Conservation (phyloP, 2,888 invertebrate genomes). For the Drosophila trichaetosa region DNA sequence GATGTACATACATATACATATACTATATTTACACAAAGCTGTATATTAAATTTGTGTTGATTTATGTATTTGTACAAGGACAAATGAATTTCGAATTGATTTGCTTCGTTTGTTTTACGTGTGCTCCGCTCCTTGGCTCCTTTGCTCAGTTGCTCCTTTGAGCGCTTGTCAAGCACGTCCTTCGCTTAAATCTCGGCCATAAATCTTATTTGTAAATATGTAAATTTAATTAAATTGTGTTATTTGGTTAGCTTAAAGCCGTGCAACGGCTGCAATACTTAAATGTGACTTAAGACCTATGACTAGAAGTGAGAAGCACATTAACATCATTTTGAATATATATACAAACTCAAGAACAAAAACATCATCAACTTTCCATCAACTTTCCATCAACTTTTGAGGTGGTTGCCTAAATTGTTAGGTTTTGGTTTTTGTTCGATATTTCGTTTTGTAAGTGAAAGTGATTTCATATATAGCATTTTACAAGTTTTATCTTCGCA, state of each 20-base stretch:
- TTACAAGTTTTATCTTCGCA: background rate
- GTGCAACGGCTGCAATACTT: constrained; percentile 67
- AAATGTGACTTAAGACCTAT: constrained; percentile 37
- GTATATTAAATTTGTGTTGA: constrained; percentile 46
- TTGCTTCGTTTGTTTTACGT: constrained; percentile 4
- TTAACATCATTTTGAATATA: constrained; percentile 15
- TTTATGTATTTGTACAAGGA: constrained; percentile 20
- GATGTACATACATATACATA: constrained; percentile 51
- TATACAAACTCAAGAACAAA: constrained; percentile 41
- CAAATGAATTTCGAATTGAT: constrained; percentile 28
- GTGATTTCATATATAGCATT: background rate
- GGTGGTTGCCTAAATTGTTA: background rate
- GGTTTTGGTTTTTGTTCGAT: background rate
- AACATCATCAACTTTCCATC: constrained; percentile 29
- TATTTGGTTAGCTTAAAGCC: constrained; percentile 66
- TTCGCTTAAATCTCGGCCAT: constrained; percentile 23
- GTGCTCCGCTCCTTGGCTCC: too few species aligned
- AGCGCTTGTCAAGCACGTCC: constrained; percentile 28
- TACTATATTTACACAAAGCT: constrained; percentile 59
- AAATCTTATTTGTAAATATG: constrained; percentile 29
- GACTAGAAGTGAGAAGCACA: constrained; percentile 59
- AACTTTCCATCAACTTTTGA: constrained; percentile 17
- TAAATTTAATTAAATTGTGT: constrained; percentile 31
- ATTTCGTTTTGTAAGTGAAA: background rate
- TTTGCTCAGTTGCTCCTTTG: too few species aligned